phyloP scores from a whole-genome alignment of 1,140 invertebrate genomes.

The Solen grandis region DNA sequence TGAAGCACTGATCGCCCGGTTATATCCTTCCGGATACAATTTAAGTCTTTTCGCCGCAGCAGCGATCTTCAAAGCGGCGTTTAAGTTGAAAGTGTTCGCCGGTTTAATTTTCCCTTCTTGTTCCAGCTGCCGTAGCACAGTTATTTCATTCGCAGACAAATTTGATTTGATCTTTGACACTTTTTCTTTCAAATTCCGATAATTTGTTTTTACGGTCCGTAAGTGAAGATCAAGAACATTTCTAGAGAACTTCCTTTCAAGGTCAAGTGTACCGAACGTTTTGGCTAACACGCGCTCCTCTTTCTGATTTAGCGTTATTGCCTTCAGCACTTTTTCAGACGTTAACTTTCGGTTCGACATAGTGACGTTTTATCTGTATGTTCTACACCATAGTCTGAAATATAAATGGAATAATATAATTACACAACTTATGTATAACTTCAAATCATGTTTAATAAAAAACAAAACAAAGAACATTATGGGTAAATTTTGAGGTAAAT shows the following conservation, averaged over 20 bases:
- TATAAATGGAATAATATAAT: no score
- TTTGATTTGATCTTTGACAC: conserved; percentile 73
- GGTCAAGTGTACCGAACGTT: conserved; percentile 68
- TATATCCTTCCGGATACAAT: conserved; percentile 42
- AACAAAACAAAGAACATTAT: no score
- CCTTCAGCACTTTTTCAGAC: conserved; percentile 72
- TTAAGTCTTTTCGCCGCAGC: conserved; percentile 70
- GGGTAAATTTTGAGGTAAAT: no score
- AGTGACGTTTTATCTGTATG: no score
- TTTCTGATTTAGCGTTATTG: conserved; percentile 73
- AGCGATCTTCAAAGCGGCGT: conserved; percentile 75
- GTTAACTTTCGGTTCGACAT: conserved; percentile 37
- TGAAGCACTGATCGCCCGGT: conserved; percentile 15
- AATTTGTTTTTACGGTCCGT: conserved; percentile 73
- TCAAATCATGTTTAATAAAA: no score
- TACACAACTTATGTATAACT: no score
- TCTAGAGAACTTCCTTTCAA: conserved; percentile 71
- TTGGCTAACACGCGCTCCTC: conserved; percentile 74
- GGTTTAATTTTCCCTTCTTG: conserved; percentile 68
- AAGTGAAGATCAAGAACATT: conserved; percentile 74
- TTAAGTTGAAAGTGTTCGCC: conserved; percentile 60
- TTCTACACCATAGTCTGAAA: no score
- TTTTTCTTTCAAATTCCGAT: conserved; percentile 72
- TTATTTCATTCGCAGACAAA: conserved; percentile 73
- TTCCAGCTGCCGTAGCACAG: conserved; percentile 68